Conservation (phyloP, 2,113 vertebrate species). For the Ariopsis seemanni region DNA sequence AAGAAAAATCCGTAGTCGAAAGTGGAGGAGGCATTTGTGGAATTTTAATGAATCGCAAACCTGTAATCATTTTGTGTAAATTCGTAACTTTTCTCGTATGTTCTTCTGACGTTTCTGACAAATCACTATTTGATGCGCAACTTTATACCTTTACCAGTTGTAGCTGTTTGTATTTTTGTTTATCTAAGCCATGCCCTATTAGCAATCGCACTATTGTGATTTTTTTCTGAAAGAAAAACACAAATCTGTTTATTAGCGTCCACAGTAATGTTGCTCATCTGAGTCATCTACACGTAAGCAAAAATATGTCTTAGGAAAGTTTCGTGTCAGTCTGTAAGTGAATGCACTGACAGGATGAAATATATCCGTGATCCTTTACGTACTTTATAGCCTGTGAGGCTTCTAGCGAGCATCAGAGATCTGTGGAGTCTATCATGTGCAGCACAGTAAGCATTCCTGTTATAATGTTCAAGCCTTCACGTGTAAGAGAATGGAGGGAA, state of each 20-base stretch:
- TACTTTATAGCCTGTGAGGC: neutral
- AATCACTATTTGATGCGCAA: too few relatives aligned
- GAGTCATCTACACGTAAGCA: neutral
- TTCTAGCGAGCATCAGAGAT: neutral
- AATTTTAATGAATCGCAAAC: too few relatives aligned
- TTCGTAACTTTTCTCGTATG: too few relatives aligned
- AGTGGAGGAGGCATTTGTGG: too few relatives aligned
- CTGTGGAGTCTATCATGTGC: neutral
- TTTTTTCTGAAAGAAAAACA: too few relatives aligned
- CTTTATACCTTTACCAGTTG: too few relatives aligned
- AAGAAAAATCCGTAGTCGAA: too few relatives aligned
- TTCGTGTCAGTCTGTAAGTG: slow-evolving; percentile 1
- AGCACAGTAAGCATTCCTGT: neutral
- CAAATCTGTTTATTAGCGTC: neutral
- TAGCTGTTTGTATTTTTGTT: neutral
- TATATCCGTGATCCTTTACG: neutral
- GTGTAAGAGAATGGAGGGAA: slow-evolving; percentile 18
- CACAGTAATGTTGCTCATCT: neutral
- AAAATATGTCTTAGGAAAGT: neutral
- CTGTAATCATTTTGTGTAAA: too few relatives aligned
- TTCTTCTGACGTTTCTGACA: too few relatives aligned
- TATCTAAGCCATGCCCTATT: neutral
- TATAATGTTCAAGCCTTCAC: neutral
- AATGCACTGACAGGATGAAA: neutral
- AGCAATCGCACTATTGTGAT: neutral